Percentiles rank a stretch among this genome's conserved stretches.
Conservation (phyloP, 1,140 invertebrate species). For the Zaprionus kolodkinae region DNA sequence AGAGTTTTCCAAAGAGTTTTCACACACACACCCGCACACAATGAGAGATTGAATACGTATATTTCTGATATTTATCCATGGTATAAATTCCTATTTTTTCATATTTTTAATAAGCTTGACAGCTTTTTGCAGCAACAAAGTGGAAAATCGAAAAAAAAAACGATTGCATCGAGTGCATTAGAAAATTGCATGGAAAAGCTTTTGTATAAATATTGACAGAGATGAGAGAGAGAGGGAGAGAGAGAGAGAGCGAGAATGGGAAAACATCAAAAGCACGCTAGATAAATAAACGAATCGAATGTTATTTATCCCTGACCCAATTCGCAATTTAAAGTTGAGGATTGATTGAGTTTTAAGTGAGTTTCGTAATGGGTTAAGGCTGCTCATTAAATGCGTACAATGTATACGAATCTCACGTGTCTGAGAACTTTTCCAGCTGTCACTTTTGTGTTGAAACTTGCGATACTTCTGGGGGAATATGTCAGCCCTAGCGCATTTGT, state of each 20-base stretch:
- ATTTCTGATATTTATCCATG: background rate
- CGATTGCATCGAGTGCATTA: constrained; percentile 49
- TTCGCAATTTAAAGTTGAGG: constrained; percentile 8
- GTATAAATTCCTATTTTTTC: background rate
- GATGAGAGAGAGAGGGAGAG: background rate
- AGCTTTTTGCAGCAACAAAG: constrained; percentile 32
- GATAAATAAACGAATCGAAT: constrained; percentile 4
- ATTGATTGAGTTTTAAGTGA: constrained; percentile 25
- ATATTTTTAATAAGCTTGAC: constrained; percentile 22
- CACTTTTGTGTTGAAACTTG: background rate
- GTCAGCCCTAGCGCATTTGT: constrained; percentile 45
- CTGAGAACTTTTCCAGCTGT: background rate
- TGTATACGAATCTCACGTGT: background rate
- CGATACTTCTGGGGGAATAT: background rate
- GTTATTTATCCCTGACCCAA: constrained; percentile 18
- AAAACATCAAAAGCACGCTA: background rate
- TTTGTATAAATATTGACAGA: constrained; percentile 33
- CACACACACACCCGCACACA: background rate
- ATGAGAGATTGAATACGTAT: background rate
- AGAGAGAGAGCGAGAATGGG: background rate
- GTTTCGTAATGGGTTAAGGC: background rate
- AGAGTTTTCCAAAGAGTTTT: background rate
- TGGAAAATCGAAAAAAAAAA: constrained; percentile 33
- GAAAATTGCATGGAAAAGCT: constrained; percentile 54
- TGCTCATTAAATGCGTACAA: background rate